Conservation (phyloP, 2,888 invertebrate genomes). For the Digitonthophagus gazella region DNA sequence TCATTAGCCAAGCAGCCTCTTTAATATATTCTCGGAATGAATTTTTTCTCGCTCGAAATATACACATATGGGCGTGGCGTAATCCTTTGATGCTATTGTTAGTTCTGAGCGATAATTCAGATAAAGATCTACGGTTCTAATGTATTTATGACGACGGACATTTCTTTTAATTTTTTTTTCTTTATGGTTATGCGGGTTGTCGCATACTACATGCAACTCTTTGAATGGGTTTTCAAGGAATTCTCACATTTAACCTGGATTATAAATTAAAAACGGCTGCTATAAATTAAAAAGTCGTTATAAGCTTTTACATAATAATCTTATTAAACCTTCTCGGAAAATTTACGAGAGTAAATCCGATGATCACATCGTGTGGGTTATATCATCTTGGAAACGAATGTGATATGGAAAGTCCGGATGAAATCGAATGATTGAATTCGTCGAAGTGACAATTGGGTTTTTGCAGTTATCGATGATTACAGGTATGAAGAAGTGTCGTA, state of each 20-base stretch:
- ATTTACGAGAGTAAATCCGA: background rate
- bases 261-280: too few relatives aligned
- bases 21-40: background rate
- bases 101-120: background rate
- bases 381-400: background rate
- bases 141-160: background rate
- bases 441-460: background rate
- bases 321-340: background rate
- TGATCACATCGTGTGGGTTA: background rate
- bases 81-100: background rate
- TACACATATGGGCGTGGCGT: background rate
- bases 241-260: background rate
- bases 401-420: background rate
- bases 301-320: background rate
- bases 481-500: background rate
- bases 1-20: background rate
- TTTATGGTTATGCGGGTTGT: background rate
- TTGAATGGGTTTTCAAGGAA: background rate
- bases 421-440: background rate
- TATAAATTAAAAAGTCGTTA: background rate
- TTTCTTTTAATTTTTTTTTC: background rate
- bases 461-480: background rate
- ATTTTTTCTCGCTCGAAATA: background rate
- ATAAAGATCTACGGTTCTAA: background rate
- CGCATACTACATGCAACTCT: background rate